Evolutionary conservation across 1,140 invertebrate genomes (phyloP).

Genomic region (Scylla paramamosain): DNA sequence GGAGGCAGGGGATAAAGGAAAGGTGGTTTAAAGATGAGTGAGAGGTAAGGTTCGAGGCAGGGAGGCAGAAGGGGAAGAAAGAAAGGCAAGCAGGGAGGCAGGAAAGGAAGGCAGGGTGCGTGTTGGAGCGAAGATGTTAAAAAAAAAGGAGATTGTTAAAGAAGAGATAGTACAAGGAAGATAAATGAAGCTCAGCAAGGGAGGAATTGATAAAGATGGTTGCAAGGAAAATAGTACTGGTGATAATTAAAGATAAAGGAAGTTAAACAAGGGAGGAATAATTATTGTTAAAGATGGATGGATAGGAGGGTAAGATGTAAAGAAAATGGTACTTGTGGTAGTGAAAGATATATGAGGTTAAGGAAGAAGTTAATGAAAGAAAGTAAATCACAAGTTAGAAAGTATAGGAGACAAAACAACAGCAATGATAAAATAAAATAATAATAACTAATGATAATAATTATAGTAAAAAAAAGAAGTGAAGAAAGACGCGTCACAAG

Average conservation of each 20-base stretch:
- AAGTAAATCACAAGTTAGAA: background rate
- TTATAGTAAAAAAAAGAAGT: no score
- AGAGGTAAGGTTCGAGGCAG: background rate
- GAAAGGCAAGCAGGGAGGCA: background rate
- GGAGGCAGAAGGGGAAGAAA: background rate
- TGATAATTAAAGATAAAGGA: no score
- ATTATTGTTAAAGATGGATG: no score
- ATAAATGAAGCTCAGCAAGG: no score
- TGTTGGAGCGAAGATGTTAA: background rate
- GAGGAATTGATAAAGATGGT: no score
- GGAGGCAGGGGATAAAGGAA: background rate
- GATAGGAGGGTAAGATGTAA: no score
- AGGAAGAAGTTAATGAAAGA: background rate
- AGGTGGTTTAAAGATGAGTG: background rate
- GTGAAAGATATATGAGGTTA: no score
- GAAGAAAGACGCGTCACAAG: no score
- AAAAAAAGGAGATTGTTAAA: background rate
- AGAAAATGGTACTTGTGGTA: no score
- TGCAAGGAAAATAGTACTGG: no score
- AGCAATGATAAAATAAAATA: background rate
- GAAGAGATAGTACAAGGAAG: background rate
- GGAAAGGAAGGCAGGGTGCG: background rate
- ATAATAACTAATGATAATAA: no score
- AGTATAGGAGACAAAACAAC: background rate
- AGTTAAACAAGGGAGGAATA: no score